Evolutionary conservation across 2,113 vertebrate genomes (phyloP), one percentile per base, ranked within the genome.

Genomic region (Nannobrachium achirus): DNA sequence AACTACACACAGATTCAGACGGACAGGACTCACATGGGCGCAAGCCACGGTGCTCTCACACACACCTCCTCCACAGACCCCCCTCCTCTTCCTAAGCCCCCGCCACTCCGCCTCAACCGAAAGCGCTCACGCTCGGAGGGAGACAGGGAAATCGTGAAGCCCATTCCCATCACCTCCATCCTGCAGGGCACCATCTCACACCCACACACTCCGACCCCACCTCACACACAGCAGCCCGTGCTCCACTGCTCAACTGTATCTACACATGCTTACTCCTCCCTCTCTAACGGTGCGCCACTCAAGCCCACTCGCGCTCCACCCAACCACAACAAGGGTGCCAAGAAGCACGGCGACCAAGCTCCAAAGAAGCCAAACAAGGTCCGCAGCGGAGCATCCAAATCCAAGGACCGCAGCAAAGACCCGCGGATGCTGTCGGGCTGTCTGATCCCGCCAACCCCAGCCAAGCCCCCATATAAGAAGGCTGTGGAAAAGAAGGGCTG

Each of bases 401-500:
- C 92, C 56, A 98, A 97, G 89, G 95, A 95, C 76, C 94, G 95
- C 75, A 86, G 92, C 59, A 97, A 96, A 91, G 96, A 99, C 73
- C 95, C 96, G 79, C 94, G 95, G 71, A 87, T 95, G 78, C 89
- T 95, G 78, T 89, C 94, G 61, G 93, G 95, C 91, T 96, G 94
- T 9, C 85, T 96, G 77, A 91, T 96, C 83, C 93, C 96, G 2
- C 91, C 94, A 66, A 94, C 94, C 52, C 95, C 96, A 0, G 94
- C 94, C 62, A 96, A 97, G 89, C 95, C 95, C 86, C 95, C 95
- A 3, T 98, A 97, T 48, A 99, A 97, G 92, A 99, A 99, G 85
- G 94, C 96, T 18, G 96, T 95, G 79, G 97, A 99, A 88, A 99
- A 98, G 92, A 99, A 98, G 84, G 97, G 97, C 78, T 99, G 97